Evolutionary conservation across 2,113 vertebrate genomes (phyloP).

Genomic region (Epinephelus fuscoguttatus): DNA sequence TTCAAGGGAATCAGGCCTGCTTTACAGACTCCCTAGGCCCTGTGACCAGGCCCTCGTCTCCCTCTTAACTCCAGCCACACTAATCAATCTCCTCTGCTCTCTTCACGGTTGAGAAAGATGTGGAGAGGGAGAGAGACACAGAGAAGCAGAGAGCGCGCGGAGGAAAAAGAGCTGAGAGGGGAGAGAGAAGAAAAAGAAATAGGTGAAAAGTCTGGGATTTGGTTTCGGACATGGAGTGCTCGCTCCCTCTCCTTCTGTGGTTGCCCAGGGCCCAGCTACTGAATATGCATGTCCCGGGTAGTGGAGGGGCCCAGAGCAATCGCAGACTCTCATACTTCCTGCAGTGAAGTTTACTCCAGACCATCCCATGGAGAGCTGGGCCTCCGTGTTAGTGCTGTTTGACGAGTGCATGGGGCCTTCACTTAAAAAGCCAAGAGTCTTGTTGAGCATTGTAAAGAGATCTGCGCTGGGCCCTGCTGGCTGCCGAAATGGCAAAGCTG

Average conservation of each 20-base stretch:
- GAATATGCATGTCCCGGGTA: constrained; percentile 77
- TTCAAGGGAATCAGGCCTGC: constrained; percentile 77
- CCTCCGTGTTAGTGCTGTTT: constrained; percentile 52
- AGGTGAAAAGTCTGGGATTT: constrained; percentile 71
- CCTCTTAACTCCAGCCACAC: constrained; percentile 74
- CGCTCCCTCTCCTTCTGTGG: constrained; percentile 39
- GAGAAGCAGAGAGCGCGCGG: neutral
- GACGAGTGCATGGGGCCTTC: constrained; percentile 50
- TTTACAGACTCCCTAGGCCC: constrained; percentile 67
- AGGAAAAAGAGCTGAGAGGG: constrained; percentile 30
- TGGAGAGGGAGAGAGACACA: constrained; percentile 38
- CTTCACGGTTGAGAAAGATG: constrained; percentile 60
- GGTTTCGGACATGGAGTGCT: constrained; percentile 58
- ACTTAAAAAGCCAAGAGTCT: constrained; percentile 63
- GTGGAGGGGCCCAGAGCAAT: constrained; percentile 72
- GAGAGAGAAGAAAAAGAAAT: constrained; percentile 38
- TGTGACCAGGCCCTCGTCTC: constrained; percentile 67
- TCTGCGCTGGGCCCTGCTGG: constrained; percentile 35
- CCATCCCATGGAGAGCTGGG: constrained; percentile 54
- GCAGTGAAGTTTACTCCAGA: constrained; percentile 69
- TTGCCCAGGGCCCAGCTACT: constrained; percentile 54
- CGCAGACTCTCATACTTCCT: constrained; percentile 57
- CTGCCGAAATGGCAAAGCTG: constrained; percentile 35
- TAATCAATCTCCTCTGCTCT: constrained; percentile 81
- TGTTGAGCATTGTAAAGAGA: constrained; percentile 63